Evolutionary conservation across 1,140 invertebrate genomes (phyloP).

Genomic region (Idris sp.): DNA sequence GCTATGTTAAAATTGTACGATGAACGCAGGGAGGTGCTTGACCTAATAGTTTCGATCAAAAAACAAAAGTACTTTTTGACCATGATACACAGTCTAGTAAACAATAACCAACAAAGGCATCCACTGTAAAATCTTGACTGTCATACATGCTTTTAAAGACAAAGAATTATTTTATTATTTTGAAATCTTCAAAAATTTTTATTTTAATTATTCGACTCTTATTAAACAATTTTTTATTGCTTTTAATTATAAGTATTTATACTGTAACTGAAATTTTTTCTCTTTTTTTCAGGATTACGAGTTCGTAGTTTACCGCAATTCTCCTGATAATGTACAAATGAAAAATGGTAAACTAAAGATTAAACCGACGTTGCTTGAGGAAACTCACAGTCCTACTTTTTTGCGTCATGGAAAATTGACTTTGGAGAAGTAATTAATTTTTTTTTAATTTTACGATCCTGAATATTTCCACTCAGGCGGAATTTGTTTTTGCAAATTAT

Average conservation of each 20-base stretch:
- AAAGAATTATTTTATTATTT: slow-evolving; percentile 21
- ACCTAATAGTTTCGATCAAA: slow-evolving; percentile 42
- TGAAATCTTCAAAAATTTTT: not conserved
- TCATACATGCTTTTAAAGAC: slow-evolving; percentile 33
- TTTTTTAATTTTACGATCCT: too few species aligned
- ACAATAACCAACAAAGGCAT: slow-evolving; percentile 44
- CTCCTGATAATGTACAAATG: slow-evolving; percentile 79
- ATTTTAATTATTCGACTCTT: too few species aligned
- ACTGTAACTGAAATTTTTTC: too few species aligned
- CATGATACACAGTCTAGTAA: slow-evolving; percentile 52
- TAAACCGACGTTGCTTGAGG: slow-evolving; percentile 80
- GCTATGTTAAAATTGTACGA: too few species aligned
- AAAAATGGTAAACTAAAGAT: slow-evolving; percentile 81
- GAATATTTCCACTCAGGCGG: too few species aligned
- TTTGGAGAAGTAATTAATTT: slow-evolving; percentile 73
- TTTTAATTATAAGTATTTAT: too few species aligned
- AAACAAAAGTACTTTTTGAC: slow-evolving; percentile 45
- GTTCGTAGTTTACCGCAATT: slow-evolving; percentile 84
- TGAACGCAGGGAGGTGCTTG: slow-evolving; percentile 44
- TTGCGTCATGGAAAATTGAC: slow-evolving; percentile 77
- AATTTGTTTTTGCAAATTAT: too few species aligned
- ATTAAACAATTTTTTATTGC: too few species aligned
- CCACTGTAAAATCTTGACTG: slow-evolving; percentile 20
- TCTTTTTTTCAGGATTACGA: slow-evolving; percentile 81
- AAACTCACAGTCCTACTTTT: slow-evolving; percentile 80